Evolutionary conservation across 2,888 invertebrate species (phyloP).

Genomic region (Plemyria rubiginata): DNA sequence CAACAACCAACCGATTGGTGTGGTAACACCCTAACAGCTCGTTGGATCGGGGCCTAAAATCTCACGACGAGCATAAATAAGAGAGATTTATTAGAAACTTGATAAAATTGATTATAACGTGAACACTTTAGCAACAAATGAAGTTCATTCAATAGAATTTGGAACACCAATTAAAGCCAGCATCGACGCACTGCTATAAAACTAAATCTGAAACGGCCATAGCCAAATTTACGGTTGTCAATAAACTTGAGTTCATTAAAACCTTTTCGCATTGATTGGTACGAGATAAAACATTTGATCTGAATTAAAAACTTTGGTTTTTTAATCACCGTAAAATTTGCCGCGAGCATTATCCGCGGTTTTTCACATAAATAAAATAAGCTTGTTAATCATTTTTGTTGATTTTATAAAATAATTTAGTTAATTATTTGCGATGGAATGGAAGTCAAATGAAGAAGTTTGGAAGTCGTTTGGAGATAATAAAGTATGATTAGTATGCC

Average conservation of each 20-base stretch:
- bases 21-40: too few relatives aligned
- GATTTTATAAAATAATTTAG: constrained; percentile 4
- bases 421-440: not conserved
- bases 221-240: constrained; percentile 45
- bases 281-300: constrained; percentile 58
- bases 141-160: constrained; percentile 52
- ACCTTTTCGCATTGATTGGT: constrained; percentile 63
- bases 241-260: constrained; percentile 60
- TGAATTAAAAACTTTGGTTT: constrained; percentile 57
- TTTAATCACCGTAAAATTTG: constrained; percentile 71
- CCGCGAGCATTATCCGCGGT: constrained; percentile 35
- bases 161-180: constrained; percentile 59
- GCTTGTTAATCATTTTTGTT: constrained; percentile 46
- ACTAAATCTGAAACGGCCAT: constrained; percentile 58
- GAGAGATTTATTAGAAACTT: constrained; percentile 63
- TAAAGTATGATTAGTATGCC: not conserved
- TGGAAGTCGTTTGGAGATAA: not conserved
- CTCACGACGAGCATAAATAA: constrained; percentile 50
- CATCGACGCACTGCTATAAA: constrained; percentile 58
- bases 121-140: constrained; percentile 51
- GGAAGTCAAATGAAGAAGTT: not conserved
- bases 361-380: constrained; percentile 50
- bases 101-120: constrained; percentile 51
- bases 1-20: too few relatives aligned
- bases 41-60: constrained; percentile 20